Conservation (phyloP, 2,888 invertebrate genomes). For the Enoplolaimus lenunculus region DNA sequence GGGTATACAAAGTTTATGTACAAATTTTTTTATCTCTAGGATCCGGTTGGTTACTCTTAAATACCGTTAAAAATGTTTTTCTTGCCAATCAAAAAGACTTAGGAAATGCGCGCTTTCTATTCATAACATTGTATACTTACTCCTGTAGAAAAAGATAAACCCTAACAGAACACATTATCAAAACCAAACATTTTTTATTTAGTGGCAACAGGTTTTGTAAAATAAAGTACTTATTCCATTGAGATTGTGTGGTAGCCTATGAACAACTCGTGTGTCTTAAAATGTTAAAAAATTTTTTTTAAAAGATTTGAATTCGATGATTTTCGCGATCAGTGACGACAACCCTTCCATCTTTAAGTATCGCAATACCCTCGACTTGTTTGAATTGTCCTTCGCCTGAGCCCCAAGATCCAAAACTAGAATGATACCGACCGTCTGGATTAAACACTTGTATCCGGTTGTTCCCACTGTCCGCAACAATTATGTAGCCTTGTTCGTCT, state of each 20-base stretch:
- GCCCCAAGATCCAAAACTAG: conserved; percentile 86
- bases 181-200: too few species aligned
- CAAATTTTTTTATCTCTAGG: too few species aligned
- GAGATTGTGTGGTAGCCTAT: background rate
- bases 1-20: too few species aligned
- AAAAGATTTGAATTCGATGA: conserved; percentile 56
- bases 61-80: too few species aligned
- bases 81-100: too few species aligned
- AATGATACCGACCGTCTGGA: conserved; percentile 73
- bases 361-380: conserved; percentile 44
- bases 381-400: conserved; percentile 90
- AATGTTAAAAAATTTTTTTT: background rate
- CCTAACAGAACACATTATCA: too few species aligned
- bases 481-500: conserved; percentile 62
- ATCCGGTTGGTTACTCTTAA: too few species aligned
- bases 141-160: too few species aligned
- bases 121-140: too few species aligned
- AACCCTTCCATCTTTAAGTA: conserved; percentile 62
- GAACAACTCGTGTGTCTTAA: too few species aligned
- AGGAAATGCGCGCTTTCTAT: too few species aligned
- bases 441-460: conserved; percentile 92
- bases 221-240: background rate
- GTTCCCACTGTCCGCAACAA: conserved; percentile 95
- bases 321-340: conserved; percentile 96
- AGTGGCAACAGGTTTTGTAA: too few species aligned